A percentile compares a stretch with the other conserved stretches of the same genome.
Evolutionary conservation across 2,888 invertebrate species (phyloP).

Genomic region (Drosophila falleni): DNA sequence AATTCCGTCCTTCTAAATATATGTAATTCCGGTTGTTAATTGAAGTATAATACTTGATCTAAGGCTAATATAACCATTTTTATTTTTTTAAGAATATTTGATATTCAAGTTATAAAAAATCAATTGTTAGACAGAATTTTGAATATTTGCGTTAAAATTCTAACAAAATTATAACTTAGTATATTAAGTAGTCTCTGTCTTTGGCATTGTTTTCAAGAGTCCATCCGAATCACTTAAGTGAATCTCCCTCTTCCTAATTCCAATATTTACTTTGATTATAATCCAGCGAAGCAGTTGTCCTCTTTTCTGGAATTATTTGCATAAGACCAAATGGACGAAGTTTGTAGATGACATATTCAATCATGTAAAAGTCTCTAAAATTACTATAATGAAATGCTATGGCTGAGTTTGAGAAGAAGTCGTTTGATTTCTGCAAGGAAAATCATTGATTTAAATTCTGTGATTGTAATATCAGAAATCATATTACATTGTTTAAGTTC

Average conservation of each 20-base stretch:
- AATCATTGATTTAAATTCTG: background rate
- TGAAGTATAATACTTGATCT: no score
- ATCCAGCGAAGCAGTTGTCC: background rate
- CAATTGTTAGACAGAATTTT: background rate
- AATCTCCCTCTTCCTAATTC: background rate
- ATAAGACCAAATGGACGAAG: conserved; percentile 90
- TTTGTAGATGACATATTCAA: conserved; percentile 97
- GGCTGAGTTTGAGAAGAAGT: conserved; percentile 96
- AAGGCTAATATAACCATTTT: no score
- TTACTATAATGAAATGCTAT: conserved; percentile 97
- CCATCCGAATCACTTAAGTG: background rate
- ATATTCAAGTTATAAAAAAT: background rate
- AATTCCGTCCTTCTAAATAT: no score
- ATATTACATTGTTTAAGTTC: conserved; percentile 37
- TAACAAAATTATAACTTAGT: background rate
- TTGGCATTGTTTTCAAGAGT: conserved; percentile 52
- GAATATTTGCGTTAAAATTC: no score
- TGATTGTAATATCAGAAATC: background rate
- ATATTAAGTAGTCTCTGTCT: conserved; percentile 32
- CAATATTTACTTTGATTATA: background rate
- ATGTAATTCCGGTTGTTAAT: no score
- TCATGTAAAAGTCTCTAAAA: conserved; percentile 96
- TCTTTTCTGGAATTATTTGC: conserved; percentile 1
- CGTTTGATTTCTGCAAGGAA: conserved; percentile 88
- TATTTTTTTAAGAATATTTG: no score